phyloP scores from a whole-genome alignment of 2,113 vertebrate species.

The Seriola aureovittata region DNA sequence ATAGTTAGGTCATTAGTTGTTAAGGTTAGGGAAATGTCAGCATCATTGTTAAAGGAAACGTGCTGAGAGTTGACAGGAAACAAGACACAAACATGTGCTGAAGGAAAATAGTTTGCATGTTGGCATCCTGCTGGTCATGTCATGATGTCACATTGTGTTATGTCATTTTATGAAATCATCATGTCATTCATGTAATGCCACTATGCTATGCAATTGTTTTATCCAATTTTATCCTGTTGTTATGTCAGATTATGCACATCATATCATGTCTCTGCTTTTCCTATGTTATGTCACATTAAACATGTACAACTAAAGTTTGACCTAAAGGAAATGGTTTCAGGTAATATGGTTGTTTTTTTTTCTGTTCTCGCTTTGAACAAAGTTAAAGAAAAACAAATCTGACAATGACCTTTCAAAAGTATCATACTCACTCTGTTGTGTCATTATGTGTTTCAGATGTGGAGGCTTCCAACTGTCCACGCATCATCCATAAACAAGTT shows the following conservation, averaged over 20 bases:
- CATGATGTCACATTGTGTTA: neutral
- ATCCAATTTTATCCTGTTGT: too few relatives aligned
- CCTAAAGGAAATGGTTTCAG: too few relatives aligned
- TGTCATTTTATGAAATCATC: neutral
- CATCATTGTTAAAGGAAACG: neutral
- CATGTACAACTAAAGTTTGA: neutral
- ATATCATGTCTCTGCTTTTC: neutral
- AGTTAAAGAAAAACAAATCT: neutral
- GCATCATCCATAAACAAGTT: slow-evolving; percentile 45
- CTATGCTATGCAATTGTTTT: too few relatives aligned
- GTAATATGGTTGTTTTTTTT: too few relatives aligned
- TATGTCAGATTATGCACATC: too few relatives aligned
- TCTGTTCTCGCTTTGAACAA: neutral
- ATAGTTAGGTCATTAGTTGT: too few relatives aligned
- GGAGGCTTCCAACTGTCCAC: neutral
- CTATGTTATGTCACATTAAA: neutral
- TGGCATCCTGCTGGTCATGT: neutral
- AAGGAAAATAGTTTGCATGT: neutral
- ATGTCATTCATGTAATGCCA: neutral
- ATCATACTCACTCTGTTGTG: neutral
- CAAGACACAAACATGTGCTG: neutral
- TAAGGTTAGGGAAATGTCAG: neutral
- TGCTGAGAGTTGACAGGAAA: neutral
- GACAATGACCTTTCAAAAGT: neutral
- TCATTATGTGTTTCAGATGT: slow-evolving; percentile 56